phyloP scores from a whole-genome alignment of 2,888 invertebrate genomes.

The Andrena haemorrhoa region DNA sequence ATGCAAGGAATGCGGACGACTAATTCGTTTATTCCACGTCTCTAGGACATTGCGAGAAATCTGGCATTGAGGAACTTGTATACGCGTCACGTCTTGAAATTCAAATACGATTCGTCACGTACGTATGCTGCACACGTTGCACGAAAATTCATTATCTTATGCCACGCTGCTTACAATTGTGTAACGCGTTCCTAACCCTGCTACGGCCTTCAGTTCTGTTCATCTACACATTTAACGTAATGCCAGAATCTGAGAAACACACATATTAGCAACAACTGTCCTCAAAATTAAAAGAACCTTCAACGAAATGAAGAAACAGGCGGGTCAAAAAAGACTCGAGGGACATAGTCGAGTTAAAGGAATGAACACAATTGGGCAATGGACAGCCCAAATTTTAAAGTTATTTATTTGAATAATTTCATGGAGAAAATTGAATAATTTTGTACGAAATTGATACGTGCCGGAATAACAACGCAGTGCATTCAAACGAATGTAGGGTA shows the following conservation, averaged over 20 bases:
- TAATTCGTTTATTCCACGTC: constrained; percentile 37
- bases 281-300: too few species aligned
- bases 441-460: neutral
- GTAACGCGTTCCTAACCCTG: neutral
- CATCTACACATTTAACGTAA: too few species aligned
- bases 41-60: constrained; percentile 59
- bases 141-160: constrained; percentile 36
- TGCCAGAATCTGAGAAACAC: too few species aligned
- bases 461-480: too few species aligned
- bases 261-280: too few species aligned
- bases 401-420: neutral
- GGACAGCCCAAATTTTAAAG: neutral
- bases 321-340: too few species aligned
- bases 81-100: constrained; percentile 53
- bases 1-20: constrained; percentile 55
- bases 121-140: constrained; percentile 35
- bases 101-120: constrained; percentile 59
- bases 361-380: too few species aligned
- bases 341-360: too few species aligned
- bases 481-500: too few species aligned
- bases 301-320: too few species aligned
- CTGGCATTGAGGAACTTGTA: constrained; percentile 53
- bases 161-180: constrained; percentile 13
- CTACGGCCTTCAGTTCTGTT: too few species aligned
- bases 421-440: neutral